Evolutionary conservation across 2,797 vertebrate species (phyloP).

Genomic region (Schizopygopsis pylzovi): DNA sequence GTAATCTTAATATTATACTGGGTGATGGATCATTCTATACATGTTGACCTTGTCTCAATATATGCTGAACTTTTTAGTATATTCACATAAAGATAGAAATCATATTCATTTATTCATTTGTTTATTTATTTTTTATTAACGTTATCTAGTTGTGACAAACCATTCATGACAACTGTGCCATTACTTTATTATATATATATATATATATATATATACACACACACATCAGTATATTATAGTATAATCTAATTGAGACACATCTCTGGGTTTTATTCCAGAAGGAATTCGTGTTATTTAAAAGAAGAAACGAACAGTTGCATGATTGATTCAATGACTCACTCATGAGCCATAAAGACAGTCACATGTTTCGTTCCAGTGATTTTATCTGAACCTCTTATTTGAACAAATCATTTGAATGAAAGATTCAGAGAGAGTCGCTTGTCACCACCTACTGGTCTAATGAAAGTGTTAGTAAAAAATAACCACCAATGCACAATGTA

Average conservation of each 20-base stretch:
- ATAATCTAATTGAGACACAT: not conserved
- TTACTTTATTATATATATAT: not conserved
- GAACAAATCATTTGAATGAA: not conserved
- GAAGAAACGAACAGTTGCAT: not conserved
- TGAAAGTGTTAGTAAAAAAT: no score
- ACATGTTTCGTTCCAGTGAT: not conserved
- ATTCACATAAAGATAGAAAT: not conserved
- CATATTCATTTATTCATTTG: rapidly evolving
- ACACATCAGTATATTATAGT: not conserved
- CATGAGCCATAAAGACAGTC: not conserved
- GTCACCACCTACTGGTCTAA: not conserved
- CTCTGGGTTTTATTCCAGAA: not conserved
- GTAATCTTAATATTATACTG: no score
- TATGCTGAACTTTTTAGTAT: not conserved
- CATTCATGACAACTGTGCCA: not conserved
- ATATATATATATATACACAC: no score
- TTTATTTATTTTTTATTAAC: not conserved
- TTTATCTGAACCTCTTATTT: not conserved
- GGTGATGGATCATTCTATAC: no score
- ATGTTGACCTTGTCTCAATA: no score
- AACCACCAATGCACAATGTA: not conserved
- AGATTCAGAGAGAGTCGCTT: not conserved
- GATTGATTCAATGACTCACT: not conserved
- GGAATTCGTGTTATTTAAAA: not conserved
- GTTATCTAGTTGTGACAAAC: not conserved